Evolutionary conservation across 2,113 vertebrate genomes (phyloP).

Genomic region (Sisor rabdophorus): DNA sequence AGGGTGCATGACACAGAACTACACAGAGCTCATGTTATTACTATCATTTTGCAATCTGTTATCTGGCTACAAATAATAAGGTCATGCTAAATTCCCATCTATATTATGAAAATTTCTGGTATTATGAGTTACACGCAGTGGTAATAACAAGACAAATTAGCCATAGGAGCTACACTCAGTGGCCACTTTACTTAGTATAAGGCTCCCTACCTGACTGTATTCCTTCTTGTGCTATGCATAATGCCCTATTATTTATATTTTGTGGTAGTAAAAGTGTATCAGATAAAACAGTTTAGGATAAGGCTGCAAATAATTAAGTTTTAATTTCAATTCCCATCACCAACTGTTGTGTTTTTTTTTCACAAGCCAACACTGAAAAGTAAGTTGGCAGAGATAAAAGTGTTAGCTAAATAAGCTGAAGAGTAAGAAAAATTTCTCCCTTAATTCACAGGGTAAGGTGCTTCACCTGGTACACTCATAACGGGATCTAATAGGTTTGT

Average conservation of each 20-base stretch:
- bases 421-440: too few relatives aligned
- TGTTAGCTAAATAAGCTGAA: background rate
- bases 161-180: constrained; percentile 13
- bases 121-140: background rate
- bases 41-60: background rate
- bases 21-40: background rate
- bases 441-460: background rate
- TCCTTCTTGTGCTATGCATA: background rate
- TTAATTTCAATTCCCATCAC: background rate
- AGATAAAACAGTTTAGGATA: background rate
- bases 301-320: background rate
- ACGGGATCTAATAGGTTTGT: background rate
- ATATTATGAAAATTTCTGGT: background rate
- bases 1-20: background rate
- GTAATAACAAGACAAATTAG: background rate
- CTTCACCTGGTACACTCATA: background rate
- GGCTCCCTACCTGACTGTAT: background rate
- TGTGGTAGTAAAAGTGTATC: background rate
- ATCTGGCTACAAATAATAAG: background rate
- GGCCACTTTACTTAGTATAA: background rate
- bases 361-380: too few relatives aligned
- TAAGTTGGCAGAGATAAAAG: background rate
- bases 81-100: constrained; percentile 15
- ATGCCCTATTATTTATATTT: background rate
- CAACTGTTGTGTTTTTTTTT: background rate